phyloP scores from a whole-genome alignment of 2,888 invertebrate genomes.

The Rhamnusium bicolor region DNA sequence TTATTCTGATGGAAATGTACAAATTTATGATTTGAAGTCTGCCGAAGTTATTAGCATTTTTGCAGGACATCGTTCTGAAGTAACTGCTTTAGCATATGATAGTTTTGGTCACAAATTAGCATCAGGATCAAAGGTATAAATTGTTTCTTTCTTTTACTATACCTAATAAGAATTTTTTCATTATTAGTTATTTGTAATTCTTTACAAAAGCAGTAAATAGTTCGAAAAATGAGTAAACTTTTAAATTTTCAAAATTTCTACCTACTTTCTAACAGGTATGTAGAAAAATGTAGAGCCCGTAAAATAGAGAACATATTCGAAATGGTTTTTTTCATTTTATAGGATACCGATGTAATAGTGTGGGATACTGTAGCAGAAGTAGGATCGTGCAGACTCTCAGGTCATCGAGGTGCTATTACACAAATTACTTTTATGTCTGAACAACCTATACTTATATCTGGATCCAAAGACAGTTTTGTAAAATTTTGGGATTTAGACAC shows the following conservation, averaged over 20 bases:
- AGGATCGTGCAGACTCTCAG: constrained; percentile 90
- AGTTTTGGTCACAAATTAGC: constrained; percentile 86
- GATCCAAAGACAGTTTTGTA: constrained; percentile 94
- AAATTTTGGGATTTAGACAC: constrained; percentile 98
- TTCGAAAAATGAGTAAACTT: too few relatives aligned
- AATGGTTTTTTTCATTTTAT: constrained; percentile 58
- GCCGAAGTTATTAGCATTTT: constrained; percentile 82
- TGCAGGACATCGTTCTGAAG: constrained; percentile 88
- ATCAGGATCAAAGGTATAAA: constrained; percentile 87
- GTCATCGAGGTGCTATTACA: constrained; percentile 93
- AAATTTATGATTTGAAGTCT: constrained; percentile 85
- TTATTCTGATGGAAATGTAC: constrained; percentile 90
- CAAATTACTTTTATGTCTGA: constrained; percentile 83
- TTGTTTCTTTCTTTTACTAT: background rate
- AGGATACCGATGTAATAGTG: constrained; percentile 94
- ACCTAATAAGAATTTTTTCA: background rate
- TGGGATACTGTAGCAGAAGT: constrained; percentile 96
- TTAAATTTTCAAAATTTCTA: too few relatives aligned
- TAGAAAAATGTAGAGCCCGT: too few relatives aligned
- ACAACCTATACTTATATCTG: constrained; percentile 81
- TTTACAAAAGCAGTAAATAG: too few relatives aligned
- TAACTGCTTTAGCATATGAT: constrained; percentile 90
- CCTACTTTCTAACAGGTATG: too few relatives aligned
- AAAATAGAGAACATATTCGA: too few relatives aligned
- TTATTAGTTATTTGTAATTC: background rate